Evolutionary conservation across 2,797 vertebrate genomes (phyloP), one percentile per base, ranked within the genome.

Genomic region (Danio tinwini): DNA sequence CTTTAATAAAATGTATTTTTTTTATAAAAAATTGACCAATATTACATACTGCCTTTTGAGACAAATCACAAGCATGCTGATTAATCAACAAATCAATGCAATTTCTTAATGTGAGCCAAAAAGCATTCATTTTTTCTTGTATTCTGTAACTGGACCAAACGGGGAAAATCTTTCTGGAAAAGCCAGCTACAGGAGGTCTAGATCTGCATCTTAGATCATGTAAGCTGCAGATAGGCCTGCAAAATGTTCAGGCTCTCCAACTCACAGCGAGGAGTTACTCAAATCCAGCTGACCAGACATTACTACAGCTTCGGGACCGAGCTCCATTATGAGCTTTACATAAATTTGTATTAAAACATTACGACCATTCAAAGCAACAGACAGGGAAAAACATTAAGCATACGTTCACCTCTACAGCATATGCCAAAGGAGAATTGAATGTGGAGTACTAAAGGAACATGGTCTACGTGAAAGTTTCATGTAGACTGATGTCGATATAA

Each of bases 381-480:
- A 79, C 45, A 64, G 71, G 56, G 62, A 45, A 76, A 75, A 76
- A 81, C 53, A 82, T 71, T 77, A 79, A 64, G 42, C 45, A 16
- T 52, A 53, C 52, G n/a, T 14, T 49, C 21, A n/a, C 39, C 19
- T 19, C 21, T 19, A 61, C 42, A 7, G 47, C 5, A 37, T 17
- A 59, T 21, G 77, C 64, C 80, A 76, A 47, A 69, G 62, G 63
- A 70, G 29, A 78, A 78, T 55, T 17, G 7, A n/a, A 74, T 75
- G 82, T 70, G 49, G 71, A 59, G 77, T 53, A 70, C 80, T 44
- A 21, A 77, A 80, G 65, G 78, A 84, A 80, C 55, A 62, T 62
- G 56, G 45, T 73, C 74, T 59, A 75, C 74, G 87, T 80, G 37
- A 78, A 70, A 70, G 47, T 29, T 29, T 29, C 29, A 29, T 29